Conservation (phyloP, 2,113 vertebrate species). For the Plectropomus leopardus region DNA sequence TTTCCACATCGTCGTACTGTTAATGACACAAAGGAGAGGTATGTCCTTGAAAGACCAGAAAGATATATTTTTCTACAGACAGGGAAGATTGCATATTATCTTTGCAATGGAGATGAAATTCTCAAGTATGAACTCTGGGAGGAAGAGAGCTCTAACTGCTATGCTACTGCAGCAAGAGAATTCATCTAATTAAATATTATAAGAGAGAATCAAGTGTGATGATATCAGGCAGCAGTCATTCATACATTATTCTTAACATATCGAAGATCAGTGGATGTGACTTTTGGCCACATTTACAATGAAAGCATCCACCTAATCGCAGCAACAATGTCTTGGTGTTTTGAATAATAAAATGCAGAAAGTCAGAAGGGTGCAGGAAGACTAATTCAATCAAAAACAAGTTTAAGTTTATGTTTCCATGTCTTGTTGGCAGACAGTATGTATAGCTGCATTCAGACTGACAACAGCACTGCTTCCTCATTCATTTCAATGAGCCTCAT, state of each 20-base stretch:
- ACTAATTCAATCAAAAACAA: conserved; percentile 10
- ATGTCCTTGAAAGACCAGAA: conserved; percentile 30
- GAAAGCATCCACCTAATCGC: conserved; percentile 25
- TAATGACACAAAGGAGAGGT: conserved; percentile 42
- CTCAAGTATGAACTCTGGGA: neutral
- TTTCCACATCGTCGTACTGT: conserved; percentile 14
- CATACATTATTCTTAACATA: neutral
- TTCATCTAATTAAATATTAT: neutral
- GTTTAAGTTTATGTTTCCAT: neutral
- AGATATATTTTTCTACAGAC: neutral
- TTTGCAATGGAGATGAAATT: conserved; percentile 1
- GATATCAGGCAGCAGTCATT: neutral
- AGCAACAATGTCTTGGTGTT: conserved; percentile 24
- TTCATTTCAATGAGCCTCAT: neutral
- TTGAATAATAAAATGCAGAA: conserved; percentile 36
- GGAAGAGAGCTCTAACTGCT: neutral
- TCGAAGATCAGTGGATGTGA: neutral
- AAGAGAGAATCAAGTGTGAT: neutral
- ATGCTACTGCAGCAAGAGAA: neutral
- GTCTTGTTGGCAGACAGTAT: neutral
- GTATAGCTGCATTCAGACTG: neutral
- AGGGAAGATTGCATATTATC: neutral
- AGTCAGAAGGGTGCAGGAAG: neutral
- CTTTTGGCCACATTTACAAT: conserved; percentile 31
- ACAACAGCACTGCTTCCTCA: neutral